Percentiles rank a stretch among this genome's conserved stretches.
Conservation (phyloP, 2,113 vertebrate species). For the Cyanoderma ruficeps region DNA sequence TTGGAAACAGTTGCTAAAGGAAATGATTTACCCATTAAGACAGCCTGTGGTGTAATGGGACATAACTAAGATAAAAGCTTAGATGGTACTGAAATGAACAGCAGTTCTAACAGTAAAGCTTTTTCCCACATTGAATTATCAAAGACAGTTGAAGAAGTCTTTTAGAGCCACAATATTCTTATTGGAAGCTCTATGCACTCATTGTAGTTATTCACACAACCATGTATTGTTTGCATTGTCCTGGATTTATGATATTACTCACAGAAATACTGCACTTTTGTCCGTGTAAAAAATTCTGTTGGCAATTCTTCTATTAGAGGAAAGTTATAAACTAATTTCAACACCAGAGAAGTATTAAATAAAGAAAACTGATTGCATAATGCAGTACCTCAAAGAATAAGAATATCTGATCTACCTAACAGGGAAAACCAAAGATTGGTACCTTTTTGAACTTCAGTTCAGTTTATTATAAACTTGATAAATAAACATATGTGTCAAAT, state of each 20-base stretch:
- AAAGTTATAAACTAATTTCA: not conserved
- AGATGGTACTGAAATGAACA: not conserved
- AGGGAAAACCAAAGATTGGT: not conserved
- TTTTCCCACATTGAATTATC: not conserved
- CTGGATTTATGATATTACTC: not conserved
- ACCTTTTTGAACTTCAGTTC: not conserved
- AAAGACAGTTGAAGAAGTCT: not conserved
- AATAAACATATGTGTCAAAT: not conserved
- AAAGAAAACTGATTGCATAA: not conserved
- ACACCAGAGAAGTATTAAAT: not conserved
- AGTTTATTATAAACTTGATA: not conserved
- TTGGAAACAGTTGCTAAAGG: not conserved
- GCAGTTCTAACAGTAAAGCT: not conserved
- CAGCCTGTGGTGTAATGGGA: not conserved
- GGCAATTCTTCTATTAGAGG: not conserved
- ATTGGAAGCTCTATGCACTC: not conserved
- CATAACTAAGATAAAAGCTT: not conserved
- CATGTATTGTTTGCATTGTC: not conserved
- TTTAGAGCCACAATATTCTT: not conserved
- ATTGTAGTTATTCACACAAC: not conserved
- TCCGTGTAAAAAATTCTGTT: not conserved
- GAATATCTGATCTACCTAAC: not conserved
- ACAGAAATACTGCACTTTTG: not conserved
- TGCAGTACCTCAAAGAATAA: not conserved
- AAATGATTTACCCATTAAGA: not conserved